phyloP scores from a whole-genome alignment of 2,888 invertebrate species.

The Ephialtes manifestator region DNA sequence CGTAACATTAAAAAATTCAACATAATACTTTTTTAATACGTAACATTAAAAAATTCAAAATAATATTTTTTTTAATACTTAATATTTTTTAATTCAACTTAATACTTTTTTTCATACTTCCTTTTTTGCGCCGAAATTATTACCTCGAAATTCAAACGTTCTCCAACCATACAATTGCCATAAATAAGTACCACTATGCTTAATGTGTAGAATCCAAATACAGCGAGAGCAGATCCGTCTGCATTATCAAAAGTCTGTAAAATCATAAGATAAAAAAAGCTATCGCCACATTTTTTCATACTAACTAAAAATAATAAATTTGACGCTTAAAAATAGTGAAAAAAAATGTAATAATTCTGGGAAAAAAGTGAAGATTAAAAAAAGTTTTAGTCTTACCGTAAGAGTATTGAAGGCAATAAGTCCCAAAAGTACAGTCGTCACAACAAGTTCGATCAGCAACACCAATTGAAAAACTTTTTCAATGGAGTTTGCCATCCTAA shows the following conservation, averaged over 20 bases:
- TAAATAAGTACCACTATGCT: constrained; percentile 42
- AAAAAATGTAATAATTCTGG: neutral
- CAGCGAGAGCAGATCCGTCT: constrained; percentile 6
- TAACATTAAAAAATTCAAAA: too few relatives aligned
- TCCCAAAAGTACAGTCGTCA: constrained; percentile 39
- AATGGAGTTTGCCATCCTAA: constrained; percentile 49
- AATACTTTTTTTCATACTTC: too few relatives aligned
- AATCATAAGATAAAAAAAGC: neutral
- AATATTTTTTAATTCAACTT: too few relatives aligned
- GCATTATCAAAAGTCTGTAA: constrained; percentile 12
- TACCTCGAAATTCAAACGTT: constrained; percentile 53
- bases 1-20: too few relatives aligned
- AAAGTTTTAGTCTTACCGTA: neutral
- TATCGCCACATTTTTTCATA: too few relatives aligned
- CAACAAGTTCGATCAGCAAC: constrained; percentile 28
- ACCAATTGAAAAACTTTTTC: constrained; percentile 37
- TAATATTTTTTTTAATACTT: too few relatives aligned
- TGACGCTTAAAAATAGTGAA: too few relatives aligned
- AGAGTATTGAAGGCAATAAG: constrained; percentile 28
- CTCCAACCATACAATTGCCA: constrained; percentile 53
- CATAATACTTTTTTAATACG: too few relatives aligned
- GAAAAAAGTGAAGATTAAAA: neutral
- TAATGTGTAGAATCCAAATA: constrained; percentile 25
- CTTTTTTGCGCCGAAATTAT: too few relatives aligned
- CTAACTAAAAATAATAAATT: too few relatives aligned